A percentile compares a stretch with the other conserved stretches of the same genome.
These are phyloP conservation scores for Serripes groenlandicus DNA, from an alignment of 2,888 invertebrate species.

Conservation along the genomic window DNA sequence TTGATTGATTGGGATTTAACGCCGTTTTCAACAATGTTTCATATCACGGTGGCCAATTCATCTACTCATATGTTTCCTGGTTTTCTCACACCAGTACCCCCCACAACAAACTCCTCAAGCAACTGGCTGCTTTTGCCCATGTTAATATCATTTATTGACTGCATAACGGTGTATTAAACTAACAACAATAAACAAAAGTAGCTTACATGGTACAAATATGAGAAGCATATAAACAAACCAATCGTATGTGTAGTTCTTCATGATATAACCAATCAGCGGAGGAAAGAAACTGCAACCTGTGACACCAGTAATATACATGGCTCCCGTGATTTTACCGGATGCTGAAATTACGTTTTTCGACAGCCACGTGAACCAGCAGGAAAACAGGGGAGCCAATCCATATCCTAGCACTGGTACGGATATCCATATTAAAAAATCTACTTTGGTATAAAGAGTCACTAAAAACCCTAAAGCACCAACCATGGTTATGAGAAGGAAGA, in stretches of 20 bases:
- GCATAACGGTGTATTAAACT: not conserved
- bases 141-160: no score
- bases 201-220: not conserved
- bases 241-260: constrained; percentile 17
- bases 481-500: not conserved
- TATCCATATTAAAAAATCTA: not conserved
- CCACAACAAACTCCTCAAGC: no score
- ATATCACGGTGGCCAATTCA: no score
- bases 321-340: not conserved
- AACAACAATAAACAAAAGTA: not conserved
- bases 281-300: constrained; percentile 1
- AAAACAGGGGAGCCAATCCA: not conserved
- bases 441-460: not conserved
- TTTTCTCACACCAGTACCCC: no score
- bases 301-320: not conserved
- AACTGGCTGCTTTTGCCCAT: no score
- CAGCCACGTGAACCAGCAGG: constrained; percentile 5
- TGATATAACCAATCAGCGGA: constrained; percentile 5
- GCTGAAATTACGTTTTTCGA: not conserved
- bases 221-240: constrained; percentile 15
- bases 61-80: no score
- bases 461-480: not conserved
- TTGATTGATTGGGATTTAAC: no score
- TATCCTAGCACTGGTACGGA: not conserved
- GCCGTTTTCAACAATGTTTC: no score